Evolutionary conservation across 2,888 invertebrate genomes (phyloP).

Genomic region (Rhagophthalmus giganteus): DNA sequence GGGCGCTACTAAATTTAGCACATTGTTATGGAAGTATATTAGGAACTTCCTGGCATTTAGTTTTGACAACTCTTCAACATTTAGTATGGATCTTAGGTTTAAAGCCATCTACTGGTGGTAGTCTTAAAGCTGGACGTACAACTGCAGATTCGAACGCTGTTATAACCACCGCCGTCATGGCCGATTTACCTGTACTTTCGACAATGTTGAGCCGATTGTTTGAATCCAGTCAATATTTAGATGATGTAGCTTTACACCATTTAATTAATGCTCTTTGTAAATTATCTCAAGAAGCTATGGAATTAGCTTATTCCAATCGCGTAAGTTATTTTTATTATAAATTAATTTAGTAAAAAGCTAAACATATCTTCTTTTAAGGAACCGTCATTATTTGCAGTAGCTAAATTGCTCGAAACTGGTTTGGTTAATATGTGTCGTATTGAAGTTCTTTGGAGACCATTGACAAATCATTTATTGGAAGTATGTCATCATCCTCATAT

Average conservation of each 20-base stretch:
- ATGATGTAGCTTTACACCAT: slow-evolving; percentile 93
- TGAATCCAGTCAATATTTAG: slow-evolving; percentile 90
- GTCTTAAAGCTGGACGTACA: slow-evolving; percentile 81
- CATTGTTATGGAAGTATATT: slow-evolving; percentile 90
- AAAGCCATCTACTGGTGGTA: slow-evolving; percentile 93
- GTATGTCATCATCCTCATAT: slow-evolving; percentile 95
- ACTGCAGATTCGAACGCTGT: slow-evolving; percentile 82
- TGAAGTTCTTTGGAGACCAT: slow-evolving; percentile 91
- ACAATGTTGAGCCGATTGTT: slow-evolving; percentile 91
- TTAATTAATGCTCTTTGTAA: slow-evolving; percentile 96
- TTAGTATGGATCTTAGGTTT: slow-evolving; percentile 94
- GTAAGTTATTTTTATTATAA: slow-evolving; percentile 55
- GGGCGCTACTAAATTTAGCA: slow-evolving; percentile 84
- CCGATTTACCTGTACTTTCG: slow-evolving; percentile 88
- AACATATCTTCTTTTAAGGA: slow-evolving; percentile 65
- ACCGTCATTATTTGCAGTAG: slow-evolving; percentile 95
- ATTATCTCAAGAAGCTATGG: slow-evolving; percentile 95
- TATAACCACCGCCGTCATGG: slow-evolving; percentile 95
- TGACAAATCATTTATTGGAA: slow-evolving; percentile 94
- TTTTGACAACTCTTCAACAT: slow-evolving; percentile 91
- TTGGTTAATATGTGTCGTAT: slow-evolving; percentile 91
- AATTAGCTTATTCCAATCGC: slow-evolving; percentile 91
- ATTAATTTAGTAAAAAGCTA: no score
- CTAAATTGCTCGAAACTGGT: slow-evolving; percentile 97
- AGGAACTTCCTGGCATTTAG: slow-evolving; percentile 94